phyloP scores from a whole-genome alignment of 2,797 vertebrate species.

The Acanthiza pusilla region DNA sequence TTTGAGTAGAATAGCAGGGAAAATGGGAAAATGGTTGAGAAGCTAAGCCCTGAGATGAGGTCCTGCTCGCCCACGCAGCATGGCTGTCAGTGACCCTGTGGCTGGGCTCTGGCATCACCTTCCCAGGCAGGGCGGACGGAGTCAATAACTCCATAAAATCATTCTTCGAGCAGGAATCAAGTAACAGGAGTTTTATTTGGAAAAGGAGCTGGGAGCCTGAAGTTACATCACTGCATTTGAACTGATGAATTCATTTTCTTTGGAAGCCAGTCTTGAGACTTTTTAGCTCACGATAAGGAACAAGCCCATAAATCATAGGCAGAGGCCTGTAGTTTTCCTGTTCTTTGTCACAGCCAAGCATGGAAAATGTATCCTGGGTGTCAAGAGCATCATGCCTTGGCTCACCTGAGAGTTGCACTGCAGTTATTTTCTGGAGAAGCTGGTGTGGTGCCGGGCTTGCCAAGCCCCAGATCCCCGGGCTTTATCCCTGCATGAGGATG shows the following conservation, averaged over 20 bases:
- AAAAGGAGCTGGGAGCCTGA: slow-evolving; percentile 38
- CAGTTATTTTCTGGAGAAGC: not conserved
- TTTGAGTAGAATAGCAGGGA: not conserved
- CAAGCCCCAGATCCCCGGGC: not conserved
- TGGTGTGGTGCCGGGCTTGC: not conserved
- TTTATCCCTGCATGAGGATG: not conserved
- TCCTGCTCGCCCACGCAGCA: fast-evolving
- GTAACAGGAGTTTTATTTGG: slow-evolving; percentile 56
- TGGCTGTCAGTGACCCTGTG: not conserved
- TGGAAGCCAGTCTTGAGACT: slow-evolving; percentile 35
- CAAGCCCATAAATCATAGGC: slow-evolving; percentile 42
- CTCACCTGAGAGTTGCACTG: not conserved
- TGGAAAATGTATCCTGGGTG: not conserved
- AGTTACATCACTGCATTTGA: slow-evolving; percentile 38
- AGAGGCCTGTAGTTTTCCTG: not conserved
- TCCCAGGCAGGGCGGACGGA: not conserved
- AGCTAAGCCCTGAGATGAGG: not conserved
- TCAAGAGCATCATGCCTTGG: not conserved
- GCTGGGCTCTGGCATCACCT: not conserved
- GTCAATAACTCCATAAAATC: slow-evolving; percentile 27
- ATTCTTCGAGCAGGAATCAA: not conserved
- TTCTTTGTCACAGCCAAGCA: slow-evolving; percentile 13
- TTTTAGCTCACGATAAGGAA: slow-evolving; percentile 30
- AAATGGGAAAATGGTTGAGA: not conserved
- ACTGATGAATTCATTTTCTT: slow-evolving; percentile 49